phyloP scores from a whole-genome alignment of 2,888 invertebrate species.

The Lepidonotus clava region DNA sequence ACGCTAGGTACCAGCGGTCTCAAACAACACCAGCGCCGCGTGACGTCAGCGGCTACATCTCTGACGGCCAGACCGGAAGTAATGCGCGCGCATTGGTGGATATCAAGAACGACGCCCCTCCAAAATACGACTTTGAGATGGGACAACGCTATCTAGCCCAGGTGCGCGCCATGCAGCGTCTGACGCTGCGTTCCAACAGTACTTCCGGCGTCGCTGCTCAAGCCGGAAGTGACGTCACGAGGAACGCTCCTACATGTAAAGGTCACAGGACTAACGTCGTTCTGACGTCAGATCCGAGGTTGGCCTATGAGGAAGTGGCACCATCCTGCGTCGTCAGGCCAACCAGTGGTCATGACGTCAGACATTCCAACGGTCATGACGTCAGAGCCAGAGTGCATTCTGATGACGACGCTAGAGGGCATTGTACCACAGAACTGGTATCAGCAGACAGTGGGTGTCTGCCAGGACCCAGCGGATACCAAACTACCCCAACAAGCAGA shows the following conservation, averaged over 20 bases:
- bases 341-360: not conserved
- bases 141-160: constrained; percentile 38
- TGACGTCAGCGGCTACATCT: not conserved
- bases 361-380: not conserved
- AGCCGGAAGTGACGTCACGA: not conserved
- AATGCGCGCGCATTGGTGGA: not conserved
- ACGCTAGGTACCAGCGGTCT: constrained; percentile 30
- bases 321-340: not conserved
- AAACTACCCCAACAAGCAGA: not conserved
- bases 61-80: not conserved
- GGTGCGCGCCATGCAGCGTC: constrained; percentile 30
- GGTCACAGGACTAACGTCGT: not conserved
- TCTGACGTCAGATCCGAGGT: not conserved
- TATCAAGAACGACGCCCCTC: constrained; percentile 10
- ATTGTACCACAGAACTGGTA: not conserved
- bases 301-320: not conserved
- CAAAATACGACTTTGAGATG: constrained; percentile 36
- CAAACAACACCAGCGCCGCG: not conserved
- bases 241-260: not conserved
- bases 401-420: not conserved
- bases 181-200: not conserved
- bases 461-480: not conserved
- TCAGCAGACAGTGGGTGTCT: constrained; percentile 7
- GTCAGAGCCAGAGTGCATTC: not conserved
- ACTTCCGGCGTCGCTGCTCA: not conserved